Evolutionary conservation across 2,797 vertebrate species (phyloP), one percentile per base, ranked within the genome.

Genomic region (Muscicapa comitata): DNA sequence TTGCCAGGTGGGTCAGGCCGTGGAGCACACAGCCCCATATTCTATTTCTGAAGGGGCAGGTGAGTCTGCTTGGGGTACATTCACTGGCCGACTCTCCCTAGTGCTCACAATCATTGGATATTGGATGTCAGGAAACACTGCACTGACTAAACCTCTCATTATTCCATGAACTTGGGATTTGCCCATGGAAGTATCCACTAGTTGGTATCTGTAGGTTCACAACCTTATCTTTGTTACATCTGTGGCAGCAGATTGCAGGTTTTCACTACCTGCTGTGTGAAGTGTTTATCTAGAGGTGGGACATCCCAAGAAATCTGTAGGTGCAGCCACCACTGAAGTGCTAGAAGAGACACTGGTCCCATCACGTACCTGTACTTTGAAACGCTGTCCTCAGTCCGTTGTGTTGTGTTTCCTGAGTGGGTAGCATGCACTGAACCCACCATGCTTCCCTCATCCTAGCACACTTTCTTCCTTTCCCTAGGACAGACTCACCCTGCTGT

Each of bases 1-100:
- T 42, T 48, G 10, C 7, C 23, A 11, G 3, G 1, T 57, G 47
- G 35, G 4, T 77, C 35, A 58, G 61, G 28, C 59, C 2, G 0
- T 15, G 21, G 80, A 11, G 2, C 16, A 17, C 14, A 2, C 3
- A 55, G 73, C 14, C 13, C 16, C 3, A 1, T 23, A 24, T 13
- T 50, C 28, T 26, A 1, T n/a, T 50, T 61, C 53, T 70, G 38
- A 23, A 21, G 18, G 17, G 37, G 43, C 21, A 45, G 43, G 11
- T 45, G 43, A 2, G 2, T 45, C 35, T 35, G 35, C 35, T 35
- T 35, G 35, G 35, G 35, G 21, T 24, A 38, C 40, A 29, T 42
- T 59, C 2, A 1, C 19, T 29, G 11, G n/a, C 31, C 0, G 2
- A 23, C 26, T 50, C 11, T 62, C 24, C 28, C 35, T 24, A 26